Percentiles rank a stretch among this genome's conserved stretches.
Conservation (phyloP, 2,113 vertebrate species). For the Naja naja region DNA sequence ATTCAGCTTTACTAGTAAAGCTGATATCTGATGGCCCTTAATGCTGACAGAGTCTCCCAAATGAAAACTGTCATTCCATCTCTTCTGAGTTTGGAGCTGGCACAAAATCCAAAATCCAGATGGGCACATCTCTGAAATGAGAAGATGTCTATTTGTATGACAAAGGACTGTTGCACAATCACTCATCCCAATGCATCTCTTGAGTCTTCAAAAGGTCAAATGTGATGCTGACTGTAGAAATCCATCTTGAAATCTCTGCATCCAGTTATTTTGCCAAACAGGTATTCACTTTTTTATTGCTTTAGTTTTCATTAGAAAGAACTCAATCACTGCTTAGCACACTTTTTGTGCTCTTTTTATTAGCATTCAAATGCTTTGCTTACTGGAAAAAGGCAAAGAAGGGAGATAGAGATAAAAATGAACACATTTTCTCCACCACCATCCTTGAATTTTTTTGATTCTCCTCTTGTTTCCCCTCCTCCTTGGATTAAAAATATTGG, state of each 20-base stretch:
- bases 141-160: neutral
- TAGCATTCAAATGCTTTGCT: constrained; percentile 35
- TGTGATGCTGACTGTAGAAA: neutral
- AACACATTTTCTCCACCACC: neutral
- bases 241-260: neutral
- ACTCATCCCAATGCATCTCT: neutral
- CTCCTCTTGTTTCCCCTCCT: constrained; percentile 26
- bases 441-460: constrained; percentile 47
- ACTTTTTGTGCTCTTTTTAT: neutral
- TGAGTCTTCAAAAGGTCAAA: neutral
- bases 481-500: constrained; percentile 42
- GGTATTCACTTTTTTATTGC: neutral
- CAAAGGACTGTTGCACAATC: neutral
- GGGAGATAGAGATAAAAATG: neutral
- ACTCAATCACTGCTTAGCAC: neutral
- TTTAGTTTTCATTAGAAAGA: constrained; percentile 39
- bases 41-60: neutral
- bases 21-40: neutral
- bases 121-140: neutral
- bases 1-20: neutral
- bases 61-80: neutral
- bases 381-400: constrained; percentile 13
- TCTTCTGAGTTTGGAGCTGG: neutral
- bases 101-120: neutral
- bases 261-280: neutral